Conservation (phyloP, 1,140 invertebrate genomes). For the Rhyacophila brunnea region DNA sequence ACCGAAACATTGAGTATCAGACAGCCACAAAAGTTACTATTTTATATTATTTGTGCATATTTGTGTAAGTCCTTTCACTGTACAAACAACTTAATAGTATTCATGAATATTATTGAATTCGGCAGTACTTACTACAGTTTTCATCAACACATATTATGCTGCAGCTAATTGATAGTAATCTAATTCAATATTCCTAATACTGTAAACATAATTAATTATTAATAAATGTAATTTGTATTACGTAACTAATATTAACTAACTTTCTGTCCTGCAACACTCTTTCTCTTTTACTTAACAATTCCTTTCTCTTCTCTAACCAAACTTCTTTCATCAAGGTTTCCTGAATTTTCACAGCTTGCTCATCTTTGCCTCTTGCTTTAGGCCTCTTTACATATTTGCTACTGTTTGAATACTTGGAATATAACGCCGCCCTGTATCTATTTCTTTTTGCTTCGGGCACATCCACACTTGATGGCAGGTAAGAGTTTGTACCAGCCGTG, state of each 20-base stretch:
- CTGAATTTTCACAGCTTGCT: conserved; percentile 41
- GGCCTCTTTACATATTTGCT: conserved; percentile 44
- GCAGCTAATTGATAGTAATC: too few species aligned
- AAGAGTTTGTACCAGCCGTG: conserved; percentile 2
- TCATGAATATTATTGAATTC: too few species aligned
- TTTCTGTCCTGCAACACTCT: conserved; percentile 49
- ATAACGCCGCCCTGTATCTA: neutral
- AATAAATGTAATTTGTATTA: neutral
- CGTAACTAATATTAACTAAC: conserved; percentile 35
- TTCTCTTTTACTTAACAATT: conserved; percentile 43
- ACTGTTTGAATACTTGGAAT: conserved; percentile 39
- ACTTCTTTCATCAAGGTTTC: conserved; percentile 42
- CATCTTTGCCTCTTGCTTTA: conserved; percentile 30
- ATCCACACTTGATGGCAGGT: neutral
- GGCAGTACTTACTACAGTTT: too few species aligned
- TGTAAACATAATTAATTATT: too few species aligned
- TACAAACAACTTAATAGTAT: too few species aligned
- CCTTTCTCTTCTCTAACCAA: conserved; percentile 45
- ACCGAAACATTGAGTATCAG: too few species aligned
- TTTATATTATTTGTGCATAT: too few species aligned
- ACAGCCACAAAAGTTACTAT: too few species aligned
- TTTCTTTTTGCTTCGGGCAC: conserved; percentile 7
- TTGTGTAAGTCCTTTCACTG: too few species aligned
- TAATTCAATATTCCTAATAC: too few species aligned
- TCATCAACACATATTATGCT: too few species aligned